phyloP scores from a whole-genome alignment of 2,797 vertebrate species.

The Pangasius djambal region DNA sequence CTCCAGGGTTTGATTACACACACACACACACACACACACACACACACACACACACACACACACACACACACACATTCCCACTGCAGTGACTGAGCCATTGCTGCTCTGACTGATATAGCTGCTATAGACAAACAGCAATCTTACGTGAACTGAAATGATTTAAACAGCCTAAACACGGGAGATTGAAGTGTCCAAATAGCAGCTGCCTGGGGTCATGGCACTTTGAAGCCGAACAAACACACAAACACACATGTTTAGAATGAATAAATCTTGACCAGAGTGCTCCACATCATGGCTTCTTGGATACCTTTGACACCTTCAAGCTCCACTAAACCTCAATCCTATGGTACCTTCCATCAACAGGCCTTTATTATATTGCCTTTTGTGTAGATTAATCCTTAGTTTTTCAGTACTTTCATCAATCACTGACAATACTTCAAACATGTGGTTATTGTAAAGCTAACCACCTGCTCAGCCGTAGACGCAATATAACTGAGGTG shows the following conservation, averaged over 20 bases:
- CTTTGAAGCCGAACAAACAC: conserved; percentile 30
- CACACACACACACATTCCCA: conserved; percentile 18
- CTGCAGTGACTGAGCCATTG: conserved; percentile 50
- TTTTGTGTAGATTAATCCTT: background rate
- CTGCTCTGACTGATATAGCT: conserved; percentile 70
- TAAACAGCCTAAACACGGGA: conserved; percentile 27
- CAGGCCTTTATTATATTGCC: no score
- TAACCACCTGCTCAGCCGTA: background rate
- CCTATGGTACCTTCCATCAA: background rate
- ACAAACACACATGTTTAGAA: conserved; percentile 12
- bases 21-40: conserved; percentile 44
- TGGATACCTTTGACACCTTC: background rate
- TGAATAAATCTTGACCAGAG: background rate
- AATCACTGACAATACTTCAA: background rate
- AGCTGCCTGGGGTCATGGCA: conserved; percentile 44
- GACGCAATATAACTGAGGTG: no score
- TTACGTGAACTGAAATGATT: conserved; percentile 76
- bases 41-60: conserved; percentile 47
- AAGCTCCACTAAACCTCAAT: background rate
- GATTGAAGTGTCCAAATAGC: conserved; percentile 58
- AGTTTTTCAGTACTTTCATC: background rate
- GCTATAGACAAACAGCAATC: conserved; percentile 74
- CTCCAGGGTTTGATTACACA: conserved; percentile 66
- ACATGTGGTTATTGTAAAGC: background rate
- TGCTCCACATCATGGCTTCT: background rate